phyloP scores from a whole-genome alignment of 30 jellyfish, hydroid and myxozoan genomes.

The Aurelia coerulea region DNA sequence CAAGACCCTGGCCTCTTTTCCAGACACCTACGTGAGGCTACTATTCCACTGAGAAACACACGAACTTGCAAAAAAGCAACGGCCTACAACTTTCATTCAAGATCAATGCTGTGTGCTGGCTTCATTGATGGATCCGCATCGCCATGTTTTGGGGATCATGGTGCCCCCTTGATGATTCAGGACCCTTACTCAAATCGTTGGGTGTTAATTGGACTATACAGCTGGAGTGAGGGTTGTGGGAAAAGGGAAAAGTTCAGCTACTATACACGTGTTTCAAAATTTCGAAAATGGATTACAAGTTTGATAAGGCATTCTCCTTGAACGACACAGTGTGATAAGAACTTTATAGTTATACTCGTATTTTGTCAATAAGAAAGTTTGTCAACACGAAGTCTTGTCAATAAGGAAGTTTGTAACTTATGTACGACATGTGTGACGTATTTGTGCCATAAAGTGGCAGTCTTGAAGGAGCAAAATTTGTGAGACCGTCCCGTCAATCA shows the following conservation, averaged over 20 bases:
- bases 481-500: no score
- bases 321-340: no score
- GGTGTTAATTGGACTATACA: constrained; percentile 84
- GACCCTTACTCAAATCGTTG: constrained; percentile 80
- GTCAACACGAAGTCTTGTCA: not conserved
- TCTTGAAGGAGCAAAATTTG: no score
- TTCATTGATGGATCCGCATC: constrained; percentile 51
- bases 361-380: not conserved
- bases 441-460: no score
- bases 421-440: no score
- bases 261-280: constrained; percentile 84
- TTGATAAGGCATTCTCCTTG: not conserved
- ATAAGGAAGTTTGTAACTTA: no score
- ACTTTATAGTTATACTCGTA: no score
- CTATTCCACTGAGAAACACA: constrained; percentile 67
- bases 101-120: constrained; percentile 91
- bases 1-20: constrained; percentile 56
- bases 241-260: constrained; percentile 73
- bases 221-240: constrained; percentile 97
- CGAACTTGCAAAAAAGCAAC: constrained; percentile 77
- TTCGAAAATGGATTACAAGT: constrained; percentile 79
- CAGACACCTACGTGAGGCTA: constrained; percentile 38
- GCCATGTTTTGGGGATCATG: constrained; percentile 96
- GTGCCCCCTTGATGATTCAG: constrained; percentile 83
- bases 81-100: constrained; percentile 65